Base-by-base conservation (phyloP, 2,113 vertebrate genomes). In the Pithys albifrons region DNA sequence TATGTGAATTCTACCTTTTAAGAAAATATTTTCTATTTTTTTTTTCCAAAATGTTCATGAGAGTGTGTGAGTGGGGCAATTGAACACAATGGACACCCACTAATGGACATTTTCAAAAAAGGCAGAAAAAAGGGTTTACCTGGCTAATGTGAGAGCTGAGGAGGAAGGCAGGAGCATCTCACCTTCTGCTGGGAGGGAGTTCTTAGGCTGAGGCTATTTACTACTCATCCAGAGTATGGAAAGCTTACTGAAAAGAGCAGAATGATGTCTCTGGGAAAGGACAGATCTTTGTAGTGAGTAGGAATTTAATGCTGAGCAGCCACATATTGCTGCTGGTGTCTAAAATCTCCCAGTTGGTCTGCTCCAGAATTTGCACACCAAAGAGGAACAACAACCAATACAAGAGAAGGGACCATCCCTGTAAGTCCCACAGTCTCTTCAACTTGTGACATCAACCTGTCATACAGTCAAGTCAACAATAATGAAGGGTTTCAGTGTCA, bases 51-150 rank as follows among this genome's bases (percentile, higher is more conserved):
- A 66, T 5, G 0, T 25, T 13, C 8, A 1, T 37, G 13, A n/a
- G 18, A 55, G 6, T 8, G 9, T 5, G 7, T 23, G n/a, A 59
- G 6, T 4, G 5, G 24, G 29, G 14, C 20, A 46, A 48, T 57
- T 85, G 15, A 45, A 35, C 20, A 19, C 0, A 1, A 7, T 13
- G 10, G 37, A 31, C 35, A 37, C 11, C 67, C 0, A 0, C 19
- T 52, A 59, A 55, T 19, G 15, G 20, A 46, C 25, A 25, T 17
- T 18, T 23, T 83, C 15, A 51, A 41, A 77, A 79, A 77, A 37
- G 46, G 7, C 33, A 87, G 31, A 61, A 64, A 70, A 91, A 1
- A 69, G 72, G 12, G 13, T 41, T 59, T 79, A 16, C 33, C 24
- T 85, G 37, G 22, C 5, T 59, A 54, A 52, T 14, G n/a, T 19